Conservation (phyloP, 2,888 invertebrate genomes). For the Drosophila monieri region DNA sequence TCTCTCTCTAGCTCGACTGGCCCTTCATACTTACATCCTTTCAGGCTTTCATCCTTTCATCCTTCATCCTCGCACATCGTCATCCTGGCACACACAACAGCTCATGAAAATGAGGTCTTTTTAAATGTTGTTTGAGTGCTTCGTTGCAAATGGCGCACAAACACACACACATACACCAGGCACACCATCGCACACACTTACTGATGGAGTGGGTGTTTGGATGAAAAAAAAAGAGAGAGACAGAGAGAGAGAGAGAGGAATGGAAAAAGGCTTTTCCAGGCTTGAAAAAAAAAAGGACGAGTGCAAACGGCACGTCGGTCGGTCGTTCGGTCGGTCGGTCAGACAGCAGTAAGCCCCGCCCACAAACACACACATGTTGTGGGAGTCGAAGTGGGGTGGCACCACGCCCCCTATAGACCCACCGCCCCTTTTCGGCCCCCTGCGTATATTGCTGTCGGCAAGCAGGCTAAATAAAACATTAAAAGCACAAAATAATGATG, state of each 20-base stretch:
- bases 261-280: constrained; percentile 1
- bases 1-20: not conserved
- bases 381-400: not conserved
- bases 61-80: constrained; percentile 10
- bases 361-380: not conserved
- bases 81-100: constrained; percentile 40
- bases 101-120: constrained; percentile 74
- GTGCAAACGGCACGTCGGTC: constrained; percentile 64
- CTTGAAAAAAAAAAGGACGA: constrained; percentile 36
- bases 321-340: constrained; percentile 64
- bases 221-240: not conserved
- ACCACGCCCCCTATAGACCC: not conserved
- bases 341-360: constrained; percentile 47
- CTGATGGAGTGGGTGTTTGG: not conserved
- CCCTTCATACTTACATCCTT: not conserved
- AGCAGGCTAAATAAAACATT: constrained; percentile 72
- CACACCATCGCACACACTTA: constrained; percentile 2
- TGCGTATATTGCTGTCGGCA: constrained; percentile 69
- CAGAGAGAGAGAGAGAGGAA: not conserved
- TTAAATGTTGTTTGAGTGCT: constrained; percentile 75
- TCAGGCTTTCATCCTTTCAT: not conserved
- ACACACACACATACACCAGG: constrained; percentile 11
- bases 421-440: not conserved
- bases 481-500: constrained; percentile 77
- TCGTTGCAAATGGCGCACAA: constrained; percentile 64